Base-by-base conservation (phyloP, 2,888 invertebrate species). In the Pseudococcus jackbeardsleyi region DNA sequence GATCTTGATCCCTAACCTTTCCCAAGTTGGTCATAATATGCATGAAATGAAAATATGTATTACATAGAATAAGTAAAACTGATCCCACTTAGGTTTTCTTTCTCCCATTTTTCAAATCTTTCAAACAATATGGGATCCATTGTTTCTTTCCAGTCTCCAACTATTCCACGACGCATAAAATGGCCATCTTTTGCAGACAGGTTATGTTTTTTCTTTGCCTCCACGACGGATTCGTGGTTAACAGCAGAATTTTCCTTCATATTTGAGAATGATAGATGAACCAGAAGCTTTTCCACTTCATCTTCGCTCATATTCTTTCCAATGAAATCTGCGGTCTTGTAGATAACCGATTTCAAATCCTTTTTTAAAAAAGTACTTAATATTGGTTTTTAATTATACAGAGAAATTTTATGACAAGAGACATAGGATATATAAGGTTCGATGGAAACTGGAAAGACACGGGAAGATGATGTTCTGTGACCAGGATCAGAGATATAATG, bases 161-260 rank as follows among this genome's bases (percentile, higher is more conserved):
- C 91, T 88, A 90, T 90, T n/a, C 92, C 93, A 91, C 91, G 91
- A 7, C 91, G 89, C 90, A 91, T 91, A 89, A 91, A 91, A 15
- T 84, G 89, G 8, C 90, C 90, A 15, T 90, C 89, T 91, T 91
- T 50, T 90, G 90, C 68, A 90, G 90, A 9, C 91, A 91, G 90
- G 91, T 92, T 88, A 85, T 89, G 90, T 59, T 89, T 90, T 79
- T 90, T 89, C 72, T 90, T 90, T 15, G 90, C 90, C 85, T 90
- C 90, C 0, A 91, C 90, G 15, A 91, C 90, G 4, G 91, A 90
- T 90, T 93, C 93, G 89, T 92, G 92, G 91, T 95, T 94, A 15
- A 94, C 93, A 42, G 93, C 92, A 5, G 92, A 92, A 91, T 95
- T 94, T 3, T 92, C 91, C 90, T 93, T 93, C 94, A 95, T 94